A percentile compares a stretch with the other conserved stretches of the same genome.
phyloP scores from a whole-genome alignment of 2,797 vertebrate genomes.

The Tapirus indicus region DNA sequence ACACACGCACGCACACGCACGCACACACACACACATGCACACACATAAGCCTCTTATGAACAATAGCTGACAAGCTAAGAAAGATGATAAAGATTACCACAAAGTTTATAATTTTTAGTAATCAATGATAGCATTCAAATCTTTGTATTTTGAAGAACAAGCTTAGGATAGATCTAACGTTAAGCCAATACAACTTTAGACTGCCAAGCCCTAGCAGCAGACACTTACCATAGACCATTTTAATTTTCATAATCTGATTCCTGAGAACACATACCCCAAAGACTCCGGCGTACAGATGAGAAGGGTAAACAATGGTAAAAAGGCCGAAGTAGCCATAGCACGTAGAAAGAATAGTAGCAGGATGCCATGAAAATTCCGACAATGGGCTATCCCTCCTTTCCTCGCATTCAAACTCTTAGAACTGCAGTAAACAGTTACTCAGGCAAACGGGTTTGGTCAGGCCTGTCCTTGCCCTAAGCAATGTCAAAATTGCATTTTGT shows the following conservation, averaged over 20 bases:
- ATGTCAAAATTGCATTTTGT: neutral
- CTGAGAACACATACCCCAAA: rapidly evolving
- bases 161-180: neutral
- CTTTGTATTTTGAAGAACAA: neutral
- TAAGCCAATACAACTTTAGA: neutral
- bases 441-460: neutral
- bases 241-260: neutral
- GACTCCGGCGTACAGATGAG: neutral
- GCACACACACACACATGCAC: neutral
- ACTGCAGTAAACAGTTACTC: neutral
- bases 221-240: neutral
- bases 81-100: neutral
- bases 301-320: neutral
- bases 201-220: neutral
- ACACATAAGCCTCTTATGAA: neutral
- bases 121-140: neutral
- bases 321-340: neutral
- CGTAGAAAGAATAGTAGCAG: rapidly evolving
- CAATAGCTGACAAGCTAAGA: neutral
- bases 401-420: neutral
- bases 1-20: too few species aligned
- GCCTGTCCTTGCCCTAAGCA: neutral
- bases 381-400: rapidly evolving
- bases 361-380: rapidly evolving
- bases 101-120: neutral